Percentiles rank a stretch among this genome's conserved stretches.
Conservation (phyloP, 1,140 invertebrate genomes). For the Sogatella furcifera region DNA sequence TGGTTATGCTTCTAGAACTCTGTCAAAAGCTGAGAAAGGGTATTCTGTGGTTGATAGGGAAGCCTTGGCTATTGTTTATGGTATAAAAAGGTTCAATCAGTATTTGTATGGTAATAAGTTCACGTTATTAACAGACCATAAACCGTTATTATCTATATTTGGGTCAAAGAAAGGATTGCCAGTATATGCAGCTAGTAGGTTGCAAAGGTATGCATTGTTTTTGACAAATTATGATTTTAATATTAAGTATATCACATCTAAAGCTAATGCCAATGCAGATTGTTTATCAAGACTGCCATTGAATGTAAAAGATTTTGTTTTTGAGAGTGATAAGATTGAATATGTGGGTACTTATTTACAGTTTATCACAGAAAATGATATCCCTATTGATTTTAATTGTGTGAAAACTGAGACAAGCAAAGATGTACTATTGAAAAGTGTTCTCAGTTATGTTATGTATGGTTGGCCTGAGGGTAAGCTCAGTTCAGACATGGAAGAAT, state of each 20-base stretch:
- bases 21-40: constrained; percentile 35
- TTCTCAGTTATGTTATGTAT: not conserved
- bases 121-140: constrained; percentile 35
- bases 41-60: constrained; percentile 44
- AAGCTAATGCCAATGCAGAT: constrained; percentile 23
- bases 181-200: constrained; percentile 24
- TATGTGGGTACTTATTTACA: constrained; percentile 8
- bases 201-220: constrained; percentile 27
- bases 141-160: constrained; percentile 34
- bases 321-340: not conserved
- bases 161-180: constrained; percentile 27
- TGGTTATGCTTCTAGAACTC: constrained; percentile 35
- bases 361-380: constrained; percentile 1
- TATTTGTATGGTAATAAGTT: constrained; percentile 36
- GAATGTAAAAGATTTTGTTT: constrained; percentile 7
- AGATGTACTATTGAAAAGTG: not conserved
- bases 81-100: constrained; percentile 38
- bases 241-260: constrained; percentile 20
- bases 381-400: not conserved
- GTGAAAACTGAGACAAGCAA: constrained; percentile 5
- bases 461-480: constrained; percentile 1
- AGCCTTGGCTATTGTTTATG: constrained; percentile 37
- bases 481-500: not conserved
- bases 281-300: constrained; percentile 20
- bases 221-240: constrained; percentile 22